Base-by-base conservation (phyloP, 2,888 invertebrate genomes). In the Gymnosoma rotundatum region DNA sequence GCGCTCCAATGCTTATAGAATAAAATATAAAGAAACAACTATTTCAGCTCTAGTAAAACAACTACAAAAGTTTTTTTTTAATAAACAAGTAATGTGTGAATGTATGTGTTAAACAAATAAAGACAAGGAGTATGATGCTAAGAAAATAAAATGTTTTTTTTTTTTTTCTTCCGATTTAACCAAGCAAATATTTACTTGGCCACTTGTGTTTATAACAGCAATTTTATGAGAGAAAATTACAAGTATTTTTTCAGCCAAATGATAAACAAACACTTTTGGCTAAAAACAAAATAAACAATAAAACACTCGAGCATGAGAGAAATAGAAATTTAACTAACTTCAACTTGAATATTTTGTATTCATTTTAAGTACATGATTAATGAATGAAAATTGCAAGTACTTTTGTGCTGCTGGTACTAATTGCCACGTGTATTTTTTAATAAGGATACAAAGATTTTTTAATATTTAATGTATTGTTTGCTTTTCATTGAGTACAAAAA, bases 231-330 rank as follows among this genome's bases (percentile, higher is more conserved):
- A n/a, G 16, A n/a, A 60, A 60, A 50, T 38, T 72, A 38, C 50
- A 52, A 50, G 21, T 50, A 73, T 61, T 73, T 25, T 61, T 73
- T 25, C 21, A 61, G n/a, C 6, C 72, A 50, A 61, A 61, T 73
- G 21, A 73, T 52, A 73, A 73, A n/a, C 38, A 73, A 73, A 72
- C 50, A 72, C 20, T 61, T 61, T 58, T 9, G 25, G 16, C 4
- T 18, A 21, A n/a, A 2, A n/a, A 56, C 4, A 56, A 48, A 42
- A 25, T 5, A 16, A 42, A 56, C n/a, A 38, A 10, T 32, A 32
- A 54, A 48, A 14, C 18, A n/a, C 16, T 48, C 16, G 1, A 32
- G 6, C 32, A 32, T 32, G 8, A 32, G 6, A 8, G 32, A 6
- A 32, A 32, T 32, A 32, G 32, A 32, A 32, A 32, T 32, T 32